Base-by-base conservation (phyloP, 2,797 vertebrate species). In the Myotis planiceps region DNA sequence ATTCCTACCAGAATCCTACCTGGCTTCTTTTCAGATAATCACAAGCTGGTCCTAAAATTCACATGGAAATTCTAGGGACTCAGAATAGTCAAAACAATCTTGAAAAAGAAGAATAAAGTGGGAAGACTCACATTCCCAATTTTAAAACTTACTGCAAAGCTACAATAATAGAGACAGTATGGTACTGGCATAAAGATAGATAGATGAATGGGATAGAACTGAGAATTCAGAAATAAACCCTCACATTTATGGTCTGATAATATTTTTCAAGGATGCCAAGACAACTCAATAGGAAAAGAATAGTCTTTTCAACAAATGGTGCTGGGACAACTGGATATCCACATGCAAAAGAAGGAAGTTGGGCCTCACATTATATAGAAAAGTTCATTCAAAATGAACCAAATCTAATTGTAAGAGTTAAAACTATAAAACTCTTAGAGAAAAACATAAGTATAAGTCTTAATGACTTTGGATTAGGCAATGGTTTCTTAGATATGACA, bases 101-200 rank as follows among this genome's bases (percentile, higher is more conserved):
- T 88, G 7, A 87, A 96, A 87, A 58, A 42, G 25, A 88, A 49
- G 5, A 47, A 86, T 16, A 78, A 76, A 51, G 51, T 19, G 63
- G 58, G 65, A 60, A 15, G 34, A 68, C 42, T 76, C 55, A 88
- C 37, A 88, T 51, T 60, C 5, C 23, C 71, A 76, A 74, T 74
- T 83, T 96, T 32, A 74, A 88, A 94, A 51, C 7, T 68, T 78
- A 88, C 25, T 84, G 29, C 12, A 88, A 91, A 93, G 68, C 63
- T 94, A 49, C 9, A 65, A 39, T 71, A 81, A 82, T 16, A 15
- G 82, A 86, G 68, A 76, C 3, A 63, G 21, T 81, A 9, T 9
- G 65, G 27, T 69, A 49, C 15, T 65, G 60, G 29, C 60, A 21
- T 29, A 68, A 37, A 55, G 39, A 76, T 0, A 66, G 60, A 78